Conservation (phyloP, 2,888 invertebrate species). For the Choristoneura rosaceana region DNA sequence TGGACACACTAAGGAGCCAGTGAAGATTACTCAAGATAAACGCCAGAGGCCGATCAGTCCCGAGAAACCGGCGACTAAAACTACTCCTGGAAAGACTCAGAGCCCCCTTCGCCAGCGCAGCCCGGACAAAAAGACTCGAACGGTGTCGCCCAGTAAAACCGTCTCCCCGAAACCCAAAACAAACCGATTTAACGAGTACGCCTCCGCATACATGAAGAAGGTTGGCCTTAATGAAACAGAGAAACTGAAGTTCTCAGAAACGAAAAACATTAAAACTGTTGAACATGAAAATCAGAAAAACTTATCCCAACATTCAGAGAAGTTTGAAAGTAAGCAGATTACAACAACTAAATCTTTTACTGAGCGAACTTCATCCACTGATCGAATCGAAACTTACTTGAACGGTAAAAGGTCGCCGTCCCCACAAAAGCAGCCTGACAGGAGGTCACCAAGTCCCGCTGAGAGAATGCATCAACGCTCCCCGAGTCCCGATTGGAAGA, state of each 20-base stretch:
- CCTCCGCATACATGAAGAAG: conserved; percentile 81
- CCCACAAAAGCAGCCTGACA: conserved; percentile 61
- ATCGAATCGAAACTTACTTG: conserved; percentile 63
- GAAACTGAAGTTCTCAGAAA: conserved; percentile 62
- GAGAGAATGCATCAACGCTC: conserved; percentile 62
- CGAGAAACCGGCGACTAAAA: conserved; percentile 60
- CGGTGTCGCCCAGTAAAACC: conserved; percentile 70
- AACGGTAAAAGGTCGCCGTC: conserved; percentile 73
- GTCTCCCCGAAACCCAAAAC: conserved; percentile 66
- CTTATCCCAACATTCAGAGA: conserved; percentile 29
- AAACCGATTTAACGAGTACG: conserved; percentile 78
- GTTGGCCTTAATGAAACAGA: conserved; percentile 72
- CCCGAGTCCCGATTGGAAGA: conserved; percentile 63
- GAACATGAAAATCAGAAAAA: conserved; percentile 57
- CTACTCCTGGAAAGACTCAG: conserved; percentile 54
- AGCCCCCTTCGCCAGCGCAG: conserved; percentile 68
- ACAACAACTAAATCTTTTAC: conserved; percentile 57
- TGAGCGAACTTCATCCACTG: conserved; percentile 68
- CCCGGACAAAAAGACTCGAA: conserved; percentile 73
- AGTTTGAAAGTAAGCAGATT: conserved; percentile 57
- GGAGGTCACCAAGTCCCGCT: conserved; percentile 46
- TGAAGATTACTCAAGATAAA: conserved; percentile 52
- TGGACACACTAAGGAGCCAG: conserved; percentile 62
- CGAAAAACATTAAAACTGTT: conserved; percentile 57
- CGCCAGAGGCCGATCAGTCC: conserved; percentile 64